Conservation (phyloP, 2,797 vertebrate species). For the Ataeniobius toweri region DNA sequence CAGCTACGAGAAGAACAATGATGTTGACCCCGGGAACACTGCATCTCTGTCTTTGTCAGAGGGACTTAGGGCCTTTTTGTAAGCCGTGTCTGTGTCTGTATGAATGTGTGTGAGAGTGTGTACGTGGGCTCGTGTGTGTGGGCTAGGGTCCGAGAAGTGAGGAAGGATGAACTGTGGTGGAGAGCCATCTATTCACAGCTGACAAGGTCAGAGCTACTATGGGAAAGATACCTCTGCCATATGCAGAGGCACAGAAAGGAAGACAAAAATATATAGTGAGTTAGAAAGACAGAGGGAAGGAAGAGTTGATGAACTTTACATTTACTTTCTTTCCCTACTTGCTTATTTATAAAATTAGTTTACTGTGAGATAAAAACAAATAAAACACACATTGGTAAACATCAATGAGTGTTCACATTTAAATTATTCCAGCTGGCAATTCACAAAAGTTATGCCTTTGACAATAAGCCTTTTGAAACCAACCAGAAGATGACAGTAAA, state of each 20-base stretch:
- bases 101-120: slow-evolving; percentile 20
- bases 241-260: slow-evolving; percentile 73
- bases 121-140: slow-evolving; percentile 63
- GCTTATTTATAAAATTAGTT: slow-evolving; percentile 1
- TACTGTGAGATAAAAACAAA: slow-evolving; percentile 5
- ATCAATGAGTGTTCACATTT: background rate
- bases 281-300: slow-evolving; percentile 43
- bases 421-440: background rate
- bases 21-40: slow-evolving; percentile 85
- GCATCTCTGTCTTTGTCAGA: slow-evolving; percentile 86
- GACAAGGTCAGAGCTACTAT: slow-evolving; percentile 86
- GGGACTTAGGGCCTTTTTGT: slow-evolving; percentile 79
- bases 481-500: slow-evolving; percentile 51
- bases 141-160: slow-evolving; percentile 81
- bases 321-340: slow-evolving; percentile 23
- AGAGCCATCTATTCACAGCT: slow-evolving; percentile 86
- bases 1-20: slow-evolving; percentile 85
- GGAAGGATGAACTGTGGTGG: slow-evolving; percentile 86
- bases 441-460: slow-evolving; percentile 6
- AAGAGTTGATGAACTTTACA: slow-evolving; percentile 47
- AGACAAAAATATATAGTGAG: slow-evolving; percentile 48
- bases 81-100: slow-evolving; percentile 58
- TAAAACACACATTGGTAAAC: background rate
- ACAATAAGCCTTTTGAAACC: slow-evolving; percentile 4
- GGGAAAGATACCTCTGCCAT: slow-evolving; percentile 80